Conservation (phyloP, 2,113 vertebrate species). For the Eonycteris spelaea region DNA sequence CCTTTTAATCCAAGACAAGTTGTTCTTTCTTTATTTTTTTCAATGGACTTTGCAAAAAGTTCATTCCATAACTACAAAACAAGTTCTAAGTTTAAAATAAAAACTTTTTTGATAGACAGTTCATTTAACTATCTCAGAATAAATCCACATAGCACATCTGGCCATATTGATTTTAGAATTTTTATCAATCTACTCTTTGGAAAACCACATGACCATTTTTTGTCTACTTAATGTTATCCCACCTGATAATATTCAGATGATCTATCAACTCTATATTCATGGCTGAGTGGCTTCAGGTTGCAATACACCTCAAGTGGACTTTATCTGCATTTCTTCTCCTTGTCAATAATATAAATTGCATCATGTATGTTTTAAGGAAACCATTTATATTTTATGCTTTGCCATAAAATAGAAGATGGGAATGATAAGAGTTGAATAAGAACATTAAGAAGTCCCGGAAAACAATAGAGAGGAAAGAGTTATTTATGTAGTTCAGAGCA, state of each 20-base stretch:
- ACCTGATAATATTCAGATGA: not conserved
- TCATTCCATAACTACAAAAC: not conserved
- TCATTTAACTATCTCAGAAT: not conserved
- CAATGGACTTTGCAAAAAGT: not conserved
- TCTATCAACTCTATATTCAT: not conserved
- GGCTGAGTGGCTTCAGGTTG: constrained; percentile 4
- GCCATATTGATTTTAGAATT: not conserved
- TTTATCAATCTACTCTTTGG: not conserved
- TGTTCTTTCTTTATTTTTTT: not conserved
- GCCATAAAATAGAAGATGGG: constrained; percentile 57
- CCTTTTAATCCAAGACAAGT: not conserved
- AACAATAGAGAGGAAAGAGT: constrained; percentile 50
- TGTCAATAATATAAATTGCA: constrained; percentile 37
- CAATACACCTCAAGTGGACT: constrained; percentile 15
- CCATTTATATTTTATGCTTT: constrained; percentile 55
- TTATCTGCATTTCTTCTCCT: constrained; percentile 49
- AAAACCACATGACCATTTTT: not conserved
- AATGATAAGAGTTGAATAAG: constrained; percentile 55
- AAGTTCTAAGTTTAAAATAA: constrained; percentile 23
- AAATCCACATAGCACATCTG: not conserved
- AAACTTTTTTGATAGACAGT: not conserved
- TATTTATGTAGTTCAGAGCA: constrained; percentile 46
- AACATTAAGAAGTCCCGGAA: constrained; percentile 66
- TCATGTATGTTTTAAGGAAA: constrained; percentile 65
- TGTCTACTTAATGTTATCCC: not conserved